Base-by-base conservation (phyloP, 2,113 vertebrate genomes). In the Polypterus senegalus region DNA sequence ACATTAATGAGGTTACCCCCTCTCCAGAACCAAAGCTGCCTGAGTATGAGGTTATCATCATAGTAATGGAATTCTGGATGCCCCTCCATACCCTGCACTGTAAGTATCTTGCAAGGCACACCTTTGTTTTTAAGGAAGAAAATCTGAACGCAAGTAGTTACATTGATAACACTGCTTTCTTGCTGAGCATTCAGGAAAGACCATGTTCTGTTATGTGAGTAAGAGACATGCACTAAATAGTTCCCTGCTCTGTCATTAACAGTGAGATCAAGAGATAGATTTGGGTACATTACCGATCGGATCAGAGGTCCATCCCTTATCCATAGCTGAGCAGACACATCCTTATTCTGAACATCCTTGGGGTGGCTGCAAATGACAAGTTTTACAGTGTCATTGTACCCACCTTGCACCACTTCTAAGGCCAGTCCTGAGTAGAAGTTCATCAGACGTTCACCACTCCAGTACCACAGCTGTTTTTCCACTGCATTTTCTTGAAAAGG, bases 11-110 rank as follows among this genome's bases (percentile, higher is more conserved):
- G 46, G 7, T 54, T 11, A 11, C 47, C 55, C 46, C 54, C 56
- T 58, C 56, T 58, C 9, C 11, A 49, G 48, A 47, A 63, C 62
- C 62, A 63, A 48, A 63, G 62, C 48, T 63, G 55, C 9, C 58
- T 49, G 9, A 63, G 62, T 9, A 63, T 48, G 7, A 2, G n/a
- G 47, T 47, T 49, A 27, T 44, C 44, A 27, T 63, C 44, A n/a
- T 51, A 58, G 46, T 10, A 5, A 9, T 49, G 9, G 11, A 63
- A 43, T 10, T 5, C 9, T 4, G 46, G 7, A 45, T 58, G 11
- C 5, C 9, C 43, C 47, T 58, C 62, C 51, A 9, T 4, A 27
- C 7, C 56, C 11, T 43, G 9, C 45, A 44, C 62, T 45, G 62
- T 63, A 43, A 63, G 62, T 43, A 63, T 9, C 6, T 63, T 9